These are phyloP conservation scores for Nixonia krombeini DNA, from an alignment of 1,140 invertebrate genomes.

Conservation along the genomic window DNA sequence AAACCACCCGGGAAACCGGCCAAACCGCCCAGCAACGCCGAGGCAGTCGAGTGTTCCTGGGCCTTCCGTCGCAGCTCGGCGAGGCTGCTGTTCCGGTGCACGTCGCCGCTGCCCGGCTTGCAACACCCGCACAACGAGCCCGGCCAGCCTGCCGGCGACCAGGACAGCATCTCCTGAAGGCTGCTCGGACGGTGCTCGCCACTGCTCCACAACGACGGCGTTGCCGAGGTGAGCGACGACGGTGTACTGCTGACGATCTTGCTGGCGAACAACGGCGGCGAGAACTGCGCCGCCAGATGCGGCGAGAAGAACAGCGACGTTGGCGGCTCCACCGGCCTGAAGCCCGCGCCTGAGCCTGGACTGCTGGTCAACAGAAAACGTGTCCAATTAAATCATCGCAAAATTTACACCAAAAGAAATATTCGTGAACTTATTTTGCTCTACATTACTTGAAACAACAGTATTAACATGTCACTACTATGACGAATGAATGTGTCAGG, in stretches of 20 bases:
- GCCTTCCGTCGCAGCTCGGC: conserved; percentile 90
- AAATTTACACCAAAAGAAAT: too few relatives aligned
- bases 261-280: conserved; percentile 82
- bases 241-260: conserved; percentile 62
- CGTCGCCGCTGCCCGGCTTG: conserved; percentile 72
- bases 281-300: conserved; percentile 83
- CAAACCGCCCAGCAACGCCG: conserved; percentile 72
- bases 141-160: conserved; percentile 64
- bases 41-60: conserved; percentile 90
- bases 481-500: conserved; percentile 35
- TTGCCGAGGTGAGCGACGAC: conserved; percentile 60
- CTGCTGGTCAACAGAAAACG: conserved; percentile 67
- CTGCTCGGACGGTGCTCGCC: conserved; percentile 59
- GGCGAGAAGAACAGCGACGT: conserved; percentile 85
- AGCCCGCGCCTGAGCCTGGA: conserved; percentile 76
- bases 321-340: conserved; percentile 72
- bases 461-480: too few relatives aligned
- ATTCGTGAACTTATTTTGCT: too few relatives aligned
- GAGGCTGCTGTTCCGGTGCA: conserved; percentile 80
- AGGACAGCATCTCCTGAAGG: conserved; percentile 66
- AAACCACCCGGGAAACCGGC: conserved; percentile 71
- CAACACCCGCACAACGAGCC: conserved; percentile 63
- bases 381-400: too few relatives aligned
- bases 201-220: conserved; percentile 62
- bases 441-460: too few relatives aligned